These are phyloP conservation scores for Lasioglossum marginatum DNA, from an alignment of 2,888 invertebrate species.

Conservation along the genomic window DNA sequence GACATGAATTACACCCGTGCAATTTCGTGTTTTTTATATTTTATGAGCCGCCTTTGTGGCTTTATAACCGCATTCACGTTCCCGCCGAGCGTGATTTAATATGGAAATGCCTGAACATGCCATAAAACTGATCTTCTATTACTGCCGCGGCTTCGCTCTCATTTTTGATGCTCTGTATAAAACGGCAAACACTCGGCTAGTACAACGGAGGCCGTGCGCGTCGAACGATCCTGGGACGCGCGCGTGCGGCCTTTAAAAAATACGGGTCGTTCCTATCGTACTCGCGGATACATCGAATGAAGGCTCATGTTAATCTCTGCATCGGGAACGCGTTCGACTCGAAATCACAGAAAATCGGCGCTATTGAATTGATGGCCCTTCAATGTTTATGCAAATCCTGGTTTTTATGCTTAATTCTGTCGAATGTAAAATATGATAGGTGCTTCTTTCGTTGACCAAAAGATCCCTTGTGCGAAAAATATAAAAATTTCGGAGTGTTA, in stretches of 20 bases:
- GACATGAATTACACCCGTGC: constrained; percentile 31
- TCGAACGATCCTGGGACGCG: constrained; percentile 12
- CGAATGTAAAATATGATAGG: background rate
- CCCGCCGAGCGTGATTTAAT: constrained; percentile 55
- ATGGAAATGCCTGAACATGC: constrained; percentile 56
- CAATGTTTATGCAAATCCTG: background rate
- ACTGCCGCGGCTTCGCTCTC: constrained; percentile 43
- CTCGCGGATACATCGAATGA: background rate
- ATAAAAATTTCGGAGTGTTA: background rate
- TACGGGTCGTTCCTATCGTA: background rate
- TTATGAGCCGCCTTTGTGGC: constrained; percentile 49
- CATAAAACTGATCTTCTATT: constrained; percentile 59
- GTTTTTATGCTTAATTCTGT: background rate
- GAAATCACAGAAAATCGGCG: background rate
- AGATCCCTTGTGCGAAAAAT: background rate
- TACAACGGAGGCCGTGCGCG: background rate
- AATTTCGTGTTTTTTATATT: constrained; percentile 42
- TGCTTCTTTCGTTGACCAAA: background rate
- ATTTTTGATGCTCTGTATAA: constrained; percentile 53
- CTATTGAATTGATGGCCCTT: background rate
- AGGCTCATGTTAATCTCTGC: background rate
- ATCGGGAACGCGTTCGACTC: background rate
- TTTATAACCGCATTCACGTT: constrained; percentile 52
- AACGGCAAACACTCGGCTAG: constrained; percentile 45
- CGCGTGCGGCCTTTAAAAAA: constrained; percentile 3